Conservation (phyloP, 2,797 vertebrate species). For the Nyctalus aviator region DNA sequence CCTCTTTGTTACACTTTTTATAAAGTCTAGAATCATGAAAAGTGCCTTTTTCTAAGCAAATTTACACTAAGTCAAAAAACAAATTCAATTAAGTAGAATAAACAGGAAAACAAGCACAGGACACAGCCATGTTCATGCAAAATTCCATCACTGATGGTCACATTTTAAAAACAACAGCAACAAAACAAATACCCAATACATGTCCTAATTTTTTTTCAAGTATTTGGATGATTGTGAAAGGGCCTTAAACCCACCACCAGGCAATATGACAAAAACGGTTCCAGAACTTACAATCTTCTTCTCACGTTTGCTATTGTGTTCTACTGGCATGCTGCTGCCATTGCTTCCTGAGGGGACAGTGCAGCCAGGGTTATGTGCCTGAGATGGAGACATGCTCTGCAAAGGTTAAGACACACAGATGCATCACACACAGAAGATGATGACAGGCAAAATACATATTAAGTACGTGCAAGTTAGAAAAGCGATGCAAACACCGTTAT, state of each 20-base stretch:
- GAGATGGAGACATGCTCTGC: slow-evolving; percentile 96
- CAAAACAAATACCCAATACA: slow-evolving; percentile 4
- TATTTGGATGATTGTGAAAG: slow-evolving; percentile 51
- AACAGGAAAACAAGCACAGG: slow-evolving; percentile 39
- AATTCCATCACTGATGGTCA: slow-evolving; percentile 28
- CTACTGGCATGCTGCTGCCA: slow-evolving; percentile 90
- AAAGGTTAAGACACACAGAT: slow-evolving; percentile 93
- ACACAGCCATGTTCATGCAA: slow-evolving; percentile 65
- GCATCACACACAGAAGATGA: slow-evolving; percentile 85
- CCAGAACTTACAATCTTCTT: slow-evolving; percentile 94
- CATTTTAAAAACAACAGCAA: not conserved
- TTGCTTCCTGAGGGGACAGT: slow-evolving; percentile 86
- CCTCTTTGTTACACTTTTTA: not conserved
- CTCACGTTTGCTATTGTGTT: slow-evolving; percentile 91
- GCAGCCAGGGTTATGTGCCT: slow-evolving; percentile 88
- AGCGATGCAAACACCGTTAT: not conserved
- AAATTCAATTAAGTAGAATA: not conserved
- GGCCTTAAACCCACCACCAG: slow-evolving; percentile 85
- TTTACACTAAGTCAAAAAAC: not conserved
- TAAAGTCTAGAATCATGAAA: slow-evolving; percentile 50
- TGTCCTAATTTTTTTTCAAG: not conserved
- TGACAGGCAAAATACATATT: slow-evolving; percentile 1
- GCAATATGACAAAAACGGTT: slow-evolving; percentile 78
- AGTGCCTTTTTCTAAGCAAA: slow-evolving; percentile 17
- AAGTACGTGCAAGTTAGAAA: slow-evolving; percentile 72